Percentiles rank a stretch among this genome's conserved stretches.
phyloP scores from a whole-genome alignment of 2,113 vertebrate species.

The cattle (Bos taurus) region ARS-UCD2.0 NC_037328.1:65983501-65984000 shows the following conservation, averaged over 20 bases:
- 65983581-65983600: not conserved
- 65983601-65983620: not conserved
- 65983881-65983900: not conserved
- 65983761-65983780: not conserved
- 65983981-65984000: constrained; percentile 20
- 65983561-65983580: not conserved
- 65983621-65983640: not conserved
- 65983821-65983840: not conserved
- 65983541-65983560: not conserved
- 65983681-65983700: not conserved
- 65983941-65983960: not conserved
- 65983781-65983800: not conserved
- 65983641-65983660: not conserved
- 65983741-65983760: not conserved
- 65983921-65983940: not conserved
- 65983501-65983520: not conserved
- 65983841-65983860: not conserved
- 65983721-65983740: not conserved
- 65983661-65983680: not conserved
- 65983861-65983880: constrained; percentile 1
- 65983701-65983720: not conserved
- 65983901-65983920: constrained; percentile 10
- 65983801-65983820: not conserved
- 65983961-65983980: not conserved
- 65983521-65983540: not conserved